phyloP scores from a whole-genome alignment of 2,888 invertebrate genomes.

The Parthenolecanium corni region DNA sequence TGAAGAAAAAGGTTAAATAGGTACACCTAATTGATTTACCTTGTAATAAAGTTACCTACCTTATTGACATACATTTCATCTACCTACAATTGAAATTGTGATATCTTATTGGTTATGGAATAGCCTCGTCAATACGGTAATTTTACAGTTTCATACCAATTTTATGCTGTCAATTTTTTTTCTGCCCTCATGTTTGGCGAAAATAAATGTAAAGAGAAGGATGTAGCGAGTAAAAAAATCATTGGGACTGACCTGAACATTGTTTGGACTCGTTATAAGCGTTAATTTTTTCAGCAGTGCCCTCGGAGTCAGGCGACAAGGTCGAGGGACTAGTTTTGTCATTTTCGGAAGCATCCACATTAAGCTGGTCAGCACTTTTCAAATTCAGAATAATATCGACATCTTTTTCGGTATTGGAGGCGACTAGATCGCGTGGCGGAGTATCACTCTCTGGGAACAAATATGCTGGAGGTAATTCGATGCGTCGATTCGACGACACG shows the following conservation, averaged over 20 bases:
- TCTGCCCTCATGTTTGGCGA: not conserved
- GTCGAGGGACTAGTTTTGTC: slow-evolving; percentile 18
- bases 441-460: slow-evolving; percentile 65
- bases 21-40: too few relatives aligned
- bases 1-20: too few relatives aligned
- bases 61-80: too few relatives aligned
- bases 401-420: slow-evolving; percentile 34
- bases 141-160: too few relatives aligned
- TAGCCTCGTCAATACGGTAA: too few relatives aligned
- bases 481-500: slow-evolving; percentile 42
- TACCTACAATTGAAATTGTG: too few relatives aligned
- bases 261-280: slow-evolving; percentile 1
- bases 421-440: slow-evolving; percentile 46
- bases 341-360: slow-evolving; percentile 25
- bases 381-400: slow-evolving; percentile 18
- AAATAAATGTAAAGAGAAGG: too few relatives aligned
- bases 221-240: too few relatives aligned
- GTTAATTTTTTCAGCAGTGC: slow-evolving; percentile 11
- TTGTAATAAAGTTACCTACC: too few relatives aligned
- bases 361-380: slow-evolving; percentile 18
- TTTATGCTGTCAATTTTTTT: too few relatives aligned
- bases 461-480: slow-evolving; percentile 73
- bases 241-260: not conserved
- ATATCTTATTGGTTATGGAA: too few relatives aligned
- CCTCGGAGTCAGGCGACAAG: slow-evolving; percentile 25